Percentiles rank a stretch among this genome's conserved stretches.
These are phyloP conservation scores for Promerops cafer DNA, from an alignment of 2,113 vertebrate genomes.

Conservation along the genomic window DNA sequence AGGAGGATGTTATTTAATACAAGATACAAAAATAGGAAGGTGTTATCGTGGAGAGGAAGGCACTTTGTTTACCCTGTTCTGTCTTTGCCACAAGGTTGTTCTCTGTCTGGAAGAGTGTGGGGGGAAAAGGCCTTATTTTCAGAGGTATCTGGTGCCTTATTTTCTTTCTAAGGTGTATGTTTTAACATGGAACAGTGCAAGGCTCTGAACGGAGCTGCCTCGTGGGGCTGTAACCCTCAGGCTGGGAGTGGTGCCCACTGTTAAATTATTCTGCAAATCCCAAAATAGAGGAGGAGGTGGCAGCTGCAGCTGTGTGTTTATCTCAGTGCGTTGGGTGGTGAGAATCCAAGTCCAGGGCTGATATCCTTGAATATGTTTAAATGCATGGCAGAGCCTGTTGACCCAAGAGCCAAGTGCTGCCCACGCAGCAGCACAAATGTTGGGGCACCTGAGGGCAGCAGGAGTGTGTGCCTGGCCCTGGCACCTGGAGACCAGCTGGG, in stretches of 20 bases:
- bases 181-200: background rate
- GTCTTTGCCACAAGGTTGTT: background rate
- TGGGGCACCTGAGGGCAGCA: background rate
- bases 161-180: background rate
- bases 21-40: constrained; percentile 32
- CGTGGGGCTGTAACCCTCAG: background rate
- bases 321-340: background rate
- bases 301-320: background rate
- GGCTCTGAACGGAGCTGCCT: background rate
- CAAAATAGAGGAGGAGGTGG: background rate
- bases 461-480: background rate
- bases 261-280: background rate
- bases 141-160: background rate
- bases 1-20: constrained; percentile 42
- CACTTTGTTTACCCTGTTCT: constrained; percentile 6
- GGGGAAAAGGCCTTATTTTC: background rate
- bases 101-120: background rate
- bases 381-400: background rate
- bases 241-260: background rate
- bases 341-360: background rate
- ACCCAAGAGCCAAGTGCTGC: rapidly evolving
- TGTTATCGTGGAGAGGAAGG: constrained; percentile 22
- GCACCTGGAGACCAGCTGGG: rapidly evolving
- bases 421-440: rapidly evolving
- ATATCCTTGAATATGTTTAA: background rate